Conservation (phyloP, 2,888 invertebrate species). For the Ophraella communa region DNA sequence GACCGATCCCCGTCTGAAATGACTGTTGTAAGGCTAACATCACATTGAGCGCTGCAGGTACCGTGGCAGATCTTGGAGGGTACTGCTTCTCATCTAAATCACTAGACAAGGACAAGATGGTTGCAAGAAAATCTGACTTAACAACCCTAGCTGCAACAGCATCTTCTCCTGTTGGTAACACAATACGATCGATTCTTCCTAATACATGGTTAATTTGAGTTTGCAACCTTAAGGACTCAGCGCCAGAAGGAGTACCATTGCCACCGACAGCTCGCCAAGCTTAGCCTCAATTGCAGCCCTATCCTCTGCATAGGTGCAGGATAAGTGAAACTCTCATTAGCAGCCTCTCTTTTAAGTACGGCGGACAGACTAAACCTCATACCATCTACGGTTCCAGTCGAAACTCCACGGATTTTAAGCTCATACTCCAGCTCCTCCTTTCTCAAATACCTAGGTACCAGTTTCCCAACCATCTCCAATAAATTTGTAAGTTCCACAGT, state of each 20-base stretch:
- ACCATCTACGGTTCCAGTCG: not conserved
- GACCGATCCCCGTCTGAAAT: not conserved
- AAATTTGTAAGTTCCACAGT: not conserved
- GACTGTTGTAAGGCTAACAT: not conserved
- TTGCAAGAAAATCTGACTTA: not conserved
- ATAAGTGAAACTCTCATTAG: not conserved
- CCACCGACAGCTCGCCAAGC: not conserved
- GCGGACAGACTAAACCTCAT: not conserved
- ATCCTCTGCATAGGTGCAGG: not conserved
- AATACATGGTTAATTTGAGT: slow-evolving; percentile 1
- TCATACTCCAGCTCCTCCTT: not conserved
- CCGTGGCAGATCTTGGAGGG: not conserved
- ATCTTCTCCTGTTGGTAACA: not conserved
- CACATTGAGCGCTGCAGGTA: not conserved
- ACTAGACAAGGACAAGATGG: not conserved
- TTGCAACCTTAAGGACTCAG: not conserved
- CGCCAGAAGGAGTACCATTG: not conserved
- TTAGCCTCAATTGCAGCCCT: not conserved
- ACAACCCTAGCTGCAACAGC: not conserved
- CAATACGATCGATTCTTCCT: not conserved
- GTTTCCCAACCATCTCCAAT: not conserved
- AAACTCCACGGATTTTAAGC: not conserved
- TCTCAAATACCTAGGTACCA: not conserved
- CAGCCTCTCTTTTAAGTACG: not conserved
- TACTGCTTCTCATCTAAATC: not conserved